phyloP scores from a whole-genome alignment of 2,797 vertebrate species.

The Xenentodon cancila region DNA sequence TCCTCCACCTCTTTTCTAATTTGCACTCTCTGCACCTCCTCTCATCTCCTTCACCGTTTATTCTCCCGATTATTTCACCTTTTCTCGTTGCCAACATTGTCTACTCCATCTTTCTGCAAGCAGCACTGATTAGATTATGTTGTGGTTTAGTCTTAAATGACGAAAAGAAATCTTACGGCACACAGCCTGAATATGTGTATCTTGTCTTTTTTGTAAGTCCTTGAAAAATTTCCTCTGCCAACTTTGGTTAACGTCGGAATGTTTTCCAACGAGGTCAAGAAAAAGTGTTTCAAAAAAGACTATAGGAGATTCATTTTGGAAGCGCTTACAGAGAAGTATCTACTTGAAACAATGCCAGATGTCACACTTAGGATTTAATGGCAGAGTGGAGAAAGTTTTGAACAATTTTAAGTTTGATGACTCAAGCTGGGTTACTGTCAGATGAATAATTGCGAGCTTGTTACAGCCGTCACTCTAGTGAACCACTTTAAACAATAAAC shows the following conservation, averaged over 20 bases:
- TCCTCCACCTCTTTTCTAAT: slow-evolving; percentile 20
- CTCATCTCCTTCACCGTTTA: slow-evolving; percentile 4
- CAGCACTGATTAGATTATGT: slow-evolving; percentile 4
- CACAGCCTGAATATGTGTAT: slow-evolving; percentile 1
- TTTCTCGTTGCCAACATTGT: slow-evolving; percentile 11
- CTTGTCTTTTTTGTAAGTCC: too few relatives aligned
- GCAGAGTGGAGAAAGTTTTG: slow-evolving; percentile 51
- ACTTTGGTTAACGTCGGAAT: too few relatives aligned
- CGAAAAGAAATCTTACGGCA: slow-evolving; percentile 16
- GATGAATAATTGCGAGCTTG: slow-evolving; percentile 59
- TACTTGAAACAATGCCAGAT: slow-evolving; percentile 41
- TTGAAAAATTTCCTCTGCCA: too few relatives aligned
- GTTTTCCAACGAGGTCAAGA: too few relatives aligned
- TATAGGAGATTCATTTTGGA: background rate
- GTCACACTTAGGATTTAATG: slow-evolving; percentile 46
- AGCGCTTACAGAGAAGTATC: slow-evolving; percentile 3
- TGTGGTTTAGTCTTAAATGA: slow-evolving; percentile 22
- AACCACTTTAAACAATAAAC: slow-evolving; percentile 62
- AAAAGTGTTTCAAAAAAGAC: background rate
- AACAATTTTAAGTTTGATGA: slow-evolving; percentile 40
- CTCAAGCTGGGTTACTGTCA: slow-evolving; percentile 53
- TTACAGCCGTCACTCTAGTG: slow-evolving; percentile 59
- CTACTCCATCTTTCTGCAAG: slow-evolving; percentile 19
- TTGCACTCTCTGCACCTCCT: slow-evolving; percentile 21
- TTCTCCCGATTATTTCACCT: slow-evolving; percentile 21